Evolutionary conservation across 1,140 invertebrate genomes (phyloP).

Genomic region (Dufourea novaeangliae): DNA sequence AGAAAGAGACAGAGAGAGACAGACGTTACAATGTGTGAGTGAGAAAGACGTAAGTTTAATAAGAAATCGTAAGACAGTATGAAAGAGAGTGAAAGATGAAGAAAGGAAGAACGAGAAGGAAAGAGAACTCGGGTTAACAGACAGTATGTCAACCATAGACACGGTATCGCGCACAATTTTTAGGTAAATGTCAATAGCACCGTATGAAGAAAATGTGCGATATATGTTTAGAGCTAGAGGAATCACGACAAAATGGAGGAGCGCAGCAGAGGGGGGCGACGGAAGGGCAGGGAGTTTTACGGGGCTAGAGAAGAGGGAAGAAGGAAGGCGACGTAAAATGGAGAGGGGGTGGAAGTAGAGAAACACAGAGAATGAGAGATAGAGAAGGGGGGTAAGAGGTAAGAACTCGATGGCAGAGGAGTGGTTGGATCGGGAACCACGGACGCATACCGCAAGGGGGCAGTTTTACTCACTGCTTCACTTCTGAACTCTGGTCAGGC

Average conservation of each 20-base stretch:
- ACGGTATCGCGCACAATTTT: slow-evolving; percentile 59
- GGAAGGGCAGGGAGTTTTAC: slow-evolving; percentile 49
- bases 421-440: slow-evolving; percentile 62
- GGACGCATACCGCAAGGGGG: slow-evolving; percentile 63
- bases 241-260: slow-evolving; percentile 80
- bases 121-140: slow-evolving; percentile 53
- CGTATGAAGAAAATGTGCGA: slow-evolving; percentile 64
- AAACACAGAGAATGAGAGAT: slow-evolving; percentile 49
- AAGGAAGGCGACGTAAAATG: slow-evolving; percentile 48
- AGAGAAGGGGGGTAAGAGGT: slow-evolving; percentile 51
- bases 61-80: slow-evolving; percentile 40
- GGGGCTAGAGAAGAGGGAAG: slow-evolving; percentile 48
- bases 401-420: slow-evolving; percentile 67
- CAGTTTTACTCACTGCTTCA: slow-evolving; percentile 66
- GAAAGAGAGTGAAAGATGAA: slow-evolving; percentile 42
- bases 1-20: too few relatives aligned
- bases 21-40: slow-evolving; percentile 31
- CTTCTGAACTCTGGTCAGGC: slow-evolving; percentile 59
- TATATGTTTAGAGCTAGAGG: slow-evolving; percentile 73
- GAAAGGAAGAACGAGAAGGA: slow-evolving; percentile 27
- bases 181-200: slow-evolving; percentile 52
- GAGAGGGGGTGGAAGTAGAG: slow-evolving; percentile 35
- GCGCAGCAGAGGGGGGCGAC: slow-evolving; percentile 57
- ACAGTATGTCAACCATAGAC: slow-evolving; percentile 70
- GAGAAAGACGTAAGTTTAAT: slow-evolving; percentile 30